A percentile compares a stretch with the other conserved stretches of the same genome.
These are phyloP conservation scores for Drosophila mayaguana DNA, from an alignment of 2,888 invertebrate genomes.

Conservation along the genomic window DNA sequence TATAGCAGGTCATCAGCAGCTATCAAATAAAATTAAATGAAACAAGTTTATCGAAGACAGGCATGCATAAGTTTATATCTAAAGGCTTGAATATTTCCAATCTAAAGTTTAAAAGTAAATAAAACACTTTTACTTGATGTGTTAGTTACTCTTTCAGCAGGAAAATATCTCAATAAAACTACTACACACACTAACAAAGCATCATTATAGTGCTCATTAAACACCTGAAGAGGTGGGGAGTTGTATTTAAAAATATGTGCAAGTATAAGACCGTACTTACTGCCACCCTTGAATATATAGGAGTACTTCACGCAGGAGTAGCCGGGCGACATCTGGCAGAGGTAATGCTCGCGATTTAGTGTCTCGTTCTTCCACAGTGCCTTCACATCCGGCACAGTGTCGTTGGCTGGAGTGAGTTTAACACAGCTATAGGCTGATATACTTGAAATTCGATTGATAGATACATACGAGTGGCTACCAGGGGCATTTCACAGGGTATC, in stretches of 20 bases:
- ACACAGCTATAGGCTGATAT: not conserved
- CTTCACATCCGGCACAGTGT: conserved; percentile 87
- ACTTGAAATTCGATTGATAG: not conserved
- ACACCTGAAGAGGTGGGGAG: not conserved
- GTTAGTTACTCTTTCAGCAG: too few relatives aligned
- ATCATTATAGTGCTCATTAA: not conserved
- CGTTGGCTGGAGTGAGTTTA: conserved; percentile 86
- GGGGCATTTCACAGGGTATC: conserved; percentile 88
- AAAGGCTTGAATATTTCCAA: too few relatives aligned
- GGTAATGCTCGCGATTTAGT: conserved; percentile 83
- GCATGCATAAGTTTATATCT: too few relatives aligned
- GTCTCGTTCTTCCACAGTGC: conserved; percentile 87
- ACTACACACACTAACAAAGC: too few relatives aligned
- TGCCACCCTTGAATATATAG: conserved; percentile 87
- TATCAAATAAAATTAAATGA: too few relatives aligned
- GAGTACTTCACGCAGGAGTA: conserved; percentile 89
- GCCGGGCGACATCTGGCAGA: conserved; percentile 87
- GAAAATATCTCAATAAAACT: not conserved
- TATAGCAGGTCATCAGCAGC: too few relatives aligned
- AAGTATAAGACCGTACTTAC: conserved; percentile 84
- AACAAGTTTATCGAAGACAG: too few relatives aligned
- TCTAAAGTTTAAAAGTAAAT: too few relatives aligned
- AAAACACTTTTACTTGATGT: too few relatives aligned
- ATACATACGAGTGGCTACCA: conserved; percentile 87
- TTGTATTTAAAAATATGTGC: not conserved